Percentiles rank a stretch among this genome's conserved stretches.
These are phyloP conservation scores for Hipposideros larvatus DNA, from an alignment of 2,797 vertebrate genomes.

Conservation along the genomic window DNA sequence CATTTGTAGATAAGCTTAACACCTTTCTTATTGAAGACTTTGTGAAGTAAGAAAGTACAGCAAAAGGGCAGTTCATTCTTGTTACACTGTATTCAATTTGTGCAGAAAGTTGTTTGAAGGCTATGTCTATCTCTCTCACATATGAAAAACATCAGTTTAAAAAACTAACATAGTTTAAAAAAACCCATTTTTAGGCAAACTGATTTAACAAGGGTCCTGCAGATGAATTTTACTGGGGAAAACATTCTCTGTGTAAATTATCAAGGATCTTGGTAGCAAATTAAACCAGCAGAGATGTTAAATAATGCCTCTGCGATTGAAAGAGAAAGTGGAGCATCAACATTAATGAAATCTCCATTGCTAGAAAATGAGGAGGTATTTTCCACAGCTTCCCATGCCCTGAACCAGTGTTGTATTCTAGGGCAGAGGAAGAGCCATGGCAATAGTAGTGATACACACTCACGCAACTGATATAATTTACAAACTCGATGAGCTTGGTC, in stretches of 20 bases:
- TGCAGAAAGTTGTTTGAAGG: slow-evolving; percentile 42
- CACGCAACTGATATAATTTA: neutral
- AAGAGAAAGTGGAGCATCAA: slow-evolving; percentile 48
- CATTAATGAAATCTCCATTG: slow-evolving; percentile 44
- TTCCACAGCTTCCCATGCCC: neutral
- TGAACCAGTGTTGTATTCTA: slow-evolving; percentile 2
- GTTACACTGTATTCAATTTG: slow-evolving; percentile 36
- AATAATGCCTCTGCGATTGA: slow-evolving; percentile 40
- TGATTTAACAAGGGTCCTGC: slow-evolving; percentile 65
- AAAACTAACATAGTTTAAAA: neutral
- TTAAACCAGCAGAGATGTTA: slow-evolving; percentile 52
- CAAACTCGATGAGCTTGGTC: slow-evolving; percentile 12
- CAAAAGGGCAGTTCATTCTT: slow-evolving; percentile 37
- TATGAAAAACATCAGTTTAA: slow-evolving; percentile 65
- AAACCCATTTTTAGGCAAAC: slow-evolving; percentile 69
- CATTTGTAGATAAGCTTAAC: slow-evolving; percentile 46
- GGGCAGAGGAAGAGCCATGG: neutral
- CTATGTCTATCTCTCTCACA: slow-evolving; percentile 13
- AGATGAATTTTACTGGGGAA: slow-evolving; percentile 57
- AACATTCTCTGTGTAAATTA: neutral
- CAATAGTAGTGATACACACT: neutral
- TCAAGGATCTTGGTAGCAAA: slow-evolving; percentile 47
- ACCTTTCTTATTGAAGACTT: slow-evolving; percentile 56
- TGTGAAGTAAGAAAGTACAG: slow-evolving; percentile 46
- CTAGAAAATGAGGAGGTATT: neutral